Evolutionary conservation across 2,888 invertebrate genomes (phyloP).

Genomic region (Halictus quadricinctus): DNA sequence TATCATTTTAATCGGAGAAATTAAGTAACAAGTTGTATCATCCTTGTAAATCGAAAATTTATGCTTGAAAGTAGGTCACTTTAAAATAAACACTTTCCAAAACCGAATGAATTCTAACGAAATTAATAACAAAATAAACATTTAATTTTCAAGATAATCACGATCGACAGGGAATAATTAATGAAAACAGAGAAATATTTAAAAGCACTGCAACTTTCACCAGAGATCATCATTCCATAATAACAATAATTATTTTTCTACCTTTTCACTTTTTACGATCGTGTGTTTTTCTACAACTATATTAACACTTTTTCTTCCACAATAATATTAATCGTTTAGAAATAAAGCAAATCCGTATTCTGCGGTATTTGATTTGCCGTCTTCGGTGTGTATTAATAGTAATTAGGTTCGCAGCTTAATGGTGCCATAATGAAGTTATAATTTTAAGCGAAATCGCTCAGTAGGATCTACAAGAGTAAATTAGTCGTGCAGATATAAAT

Average conservation of each 20-base stretch:
- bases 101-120: not conserved
- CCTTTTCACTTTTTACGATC: too few species aligned
- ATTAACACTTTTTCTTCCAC: not conserved
- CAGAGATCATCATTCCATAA: too few species aligned
- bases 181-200: too few species aligned
- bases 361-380: not conserved
- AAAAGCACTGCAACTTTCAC: too few species aligned
- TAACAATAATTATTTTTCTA: too few species aligned
- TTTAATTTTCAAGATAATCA: too few species aligned
- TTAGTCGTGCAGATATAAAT: not conserved
- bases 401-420: not conserved
- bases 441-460: not conserved
- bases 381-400: not conserved
- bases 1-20: not conserved
- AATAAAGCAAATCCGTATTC: not conserved
- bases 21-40: not conserved
- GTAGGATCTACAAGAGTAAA: not conserved
- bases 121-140: not conserved
- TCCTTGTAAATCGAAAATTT: not conserved
- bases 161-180: too few species aligned
- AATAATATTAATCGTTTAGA: not conserved
- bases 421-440: not conserved
- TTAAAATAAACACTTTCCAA: not conserved
- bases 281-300: not conserved
- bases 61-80: too few species aligned